Evolutionary conservation across 2,888 invertebrate species (phyloP).

Genomic region (Laspeyria flexula): DNA sequence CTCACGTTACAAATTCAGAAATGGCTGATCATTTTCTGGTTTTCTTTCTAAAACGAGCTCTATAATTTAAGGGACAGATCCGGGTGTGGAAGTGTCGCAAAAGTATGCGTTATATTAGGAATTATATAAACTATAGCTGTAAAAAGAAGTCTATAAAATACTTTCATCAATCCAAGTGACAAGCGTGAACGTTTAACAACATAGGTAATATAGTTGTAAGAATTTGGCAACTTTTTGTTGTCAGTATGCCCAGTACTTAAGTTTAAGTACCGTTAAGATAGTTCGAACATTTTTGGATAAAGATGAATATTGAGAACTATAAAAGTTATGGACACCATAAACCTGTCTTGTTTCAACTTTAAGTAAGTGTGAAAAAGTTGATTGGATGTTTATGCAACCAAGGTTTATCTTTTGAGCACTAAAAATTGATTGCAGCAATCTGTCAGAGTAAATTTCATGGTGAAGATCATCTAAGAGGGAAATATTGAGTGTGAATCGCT

Average conservation of each 20-base stretch:
- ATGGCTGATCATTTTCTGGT: no score
- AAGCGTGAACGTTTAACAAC: no score
- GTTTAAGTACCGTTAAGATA: not conserved
- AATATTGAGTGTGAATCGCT: not conserved
- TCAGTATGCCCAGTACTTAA: not conserved
- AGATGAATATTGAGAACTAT: constrained; percentile 7
- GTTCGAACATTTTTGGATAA: constrained; percentile 4
- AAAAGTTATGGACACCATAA: constrained; percentile 9
- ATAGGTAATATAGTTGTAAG: no score
- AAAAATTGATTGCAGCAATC: constrained; percentile 8
- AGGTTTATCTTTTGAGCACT: constrained; percentile 7
- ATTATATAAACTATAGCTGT: no score
- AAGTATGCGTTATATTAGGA: no score
- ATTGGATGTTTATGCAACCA: constrained; percentile 9
- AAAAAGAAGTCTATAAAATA: no score
- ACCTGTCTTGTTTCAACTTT: constrained; percentile 7
- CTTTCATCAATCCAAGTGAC: no score
- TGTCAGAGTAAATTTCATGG: not conserved
- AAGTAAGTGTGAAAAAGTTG: constrained; percentile 13
- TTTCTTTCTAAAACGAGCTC: no score
- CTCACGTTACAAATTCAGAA: no score
- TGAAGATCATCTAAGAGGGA: not conserved
- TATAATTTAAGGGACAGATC: no score
- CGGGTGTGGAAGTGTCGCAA: no score
- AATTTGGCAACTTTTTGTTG: not conserved